These are phyloP conservation scores for Parauchenoglanis punctatus DNA, from an alignment of 2,797 vertebrate genomes.

Conservation along the genomic window DNA sequence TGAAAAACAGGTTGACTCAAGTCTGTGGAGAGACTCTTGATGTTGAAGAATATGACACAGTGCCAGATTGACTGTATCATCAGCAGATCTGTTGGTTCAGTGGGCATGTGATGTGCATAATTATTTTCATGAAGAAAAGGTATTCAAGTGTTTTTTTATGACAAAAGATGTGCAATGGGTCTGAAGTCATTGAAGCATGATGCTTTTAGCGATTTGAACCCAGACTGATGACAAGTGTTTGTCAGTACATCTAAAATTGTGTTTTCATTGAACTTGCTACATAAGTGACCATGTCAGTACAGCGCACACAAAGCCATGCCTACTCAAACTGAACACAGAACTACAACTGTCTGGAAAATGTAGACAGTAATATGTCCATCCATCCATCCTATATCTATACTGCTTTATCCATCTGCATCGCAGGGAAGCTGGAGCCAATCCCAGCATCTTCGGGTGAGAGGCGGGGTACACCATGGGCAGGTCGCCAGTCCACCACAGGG, in stretches of 20 bases:
- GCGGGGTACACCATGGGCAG: no score
- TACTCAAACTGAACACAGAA: background rate
- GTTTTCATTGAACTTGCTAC: background rate
- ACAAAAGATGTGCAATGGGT: background rate
- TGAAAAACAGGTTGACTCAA: background rate
- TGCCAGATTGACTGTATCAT: background rate
- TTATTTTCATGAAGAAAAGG: background rate
- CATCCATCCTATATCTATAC: no score
- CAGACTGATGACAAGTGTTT: background rate
- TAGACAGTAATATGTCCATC: no score
- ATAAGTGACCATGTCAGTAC: background rate
- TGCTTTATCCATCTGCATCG: no score
- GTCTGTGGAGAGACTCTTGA: background rate
- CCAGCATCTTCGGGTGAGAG: no score
- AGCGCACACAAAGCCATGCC: background rate
- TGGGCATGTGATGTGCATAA: background rate
- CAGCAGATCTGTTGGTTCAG: background rate
- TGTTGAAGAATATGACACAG: background rate
- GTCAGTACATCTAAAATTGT: background rate
- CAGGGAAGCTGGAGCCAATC: no score
- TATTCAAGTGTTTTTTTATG: background rate
- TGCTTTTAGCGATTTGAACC: background rate
- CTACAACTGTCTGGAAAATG: background rate
- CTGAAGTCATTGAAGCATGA: background rate
- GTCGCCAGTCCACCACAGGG: no score